phyloP scores from a whole-genome alignment of 1,140 invertebrate genomes.

The Brachionus calyciflorus region DNA sequence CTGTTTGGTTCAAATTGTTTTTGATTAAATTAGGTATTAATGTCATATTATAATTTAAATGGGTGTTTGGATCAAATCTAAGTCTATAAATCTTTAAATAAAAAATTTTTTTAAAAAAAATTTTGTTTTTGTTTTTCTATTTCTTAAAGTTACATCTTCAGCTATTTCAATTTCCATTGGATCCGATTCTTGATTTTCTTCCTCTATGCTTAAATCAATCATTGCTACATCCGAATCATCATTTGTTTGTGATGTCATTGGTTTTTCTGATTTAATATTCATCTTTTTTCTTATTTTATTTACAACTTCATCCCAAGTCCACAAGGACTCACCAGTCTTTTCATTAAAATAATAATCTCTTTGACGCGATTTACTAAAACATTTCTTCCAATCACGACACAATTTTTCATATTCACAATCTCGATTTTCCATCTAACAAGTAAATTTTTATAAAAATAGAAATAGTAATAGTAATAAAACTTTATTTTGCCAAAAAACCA shows the following conservation, averaged over 20 bases:
- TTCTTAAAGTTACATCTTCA: neutral
- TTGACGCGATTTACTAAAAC: neutral
- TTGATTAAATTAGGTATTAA: neutral
- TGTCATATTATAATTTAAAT: neutral
- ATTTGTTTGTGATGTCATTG: neutral
- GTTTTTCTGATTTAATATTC: neutral
- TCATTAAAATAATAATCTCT: conserved; percentile 34
- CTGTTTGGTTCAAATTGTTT: neutral
- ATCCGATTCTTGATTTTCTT: neutral
- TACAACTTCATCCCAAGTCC: conserved; percentile 41
- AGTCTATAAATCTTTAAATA: neutral
- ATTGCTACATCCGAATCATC: neutral
- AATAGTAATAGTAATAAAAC: no score
- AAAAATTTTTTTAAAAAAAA: neutral
- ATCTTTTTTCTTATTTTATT: neutral
- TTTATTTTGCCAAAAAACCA: no score
- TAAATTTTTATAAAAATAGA: no score
- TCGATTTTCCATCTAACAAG: neutral
- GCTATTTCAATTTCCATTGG: conserved; percentile 40
- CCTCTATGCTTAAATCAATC: neutral
- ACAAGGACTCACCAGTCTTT: conserved; percentile 17
- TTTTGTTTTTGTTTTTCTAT: no score
- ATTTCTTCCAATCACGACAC: conserved; percentile 4
- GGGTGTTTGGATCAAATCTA: neutral
- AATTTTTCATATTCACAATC: neutral